Evolutionary conservation across 1,140 invertebrate genomes (phyloP), one percentile per base, ranked within the genome.

Genomic region (Cyphomyrmex costatus): DNA sequence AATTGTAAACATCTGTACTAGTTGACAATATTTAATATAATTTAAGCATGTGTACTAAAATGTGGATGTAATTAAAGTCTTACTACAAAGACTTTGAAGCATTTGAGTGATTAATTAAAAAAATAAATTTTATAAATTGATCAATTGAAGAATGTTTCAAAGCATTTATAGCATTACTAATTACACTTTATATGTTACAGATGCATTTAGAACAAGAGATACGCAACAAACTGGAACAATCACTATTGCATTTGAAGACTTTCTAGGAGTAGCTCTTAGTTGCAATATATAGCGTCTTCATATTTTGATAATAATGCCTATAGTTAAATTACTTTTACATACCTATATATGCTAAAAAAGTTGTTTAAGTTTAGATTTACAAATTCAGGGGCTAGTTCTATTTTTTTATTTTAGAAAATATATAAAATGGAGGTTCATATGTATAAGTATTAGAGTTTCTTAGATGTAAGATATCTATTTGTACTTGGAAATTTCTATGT

Each of bases 191-290:
- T 0, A 0, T 66, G 65, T 95, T 95, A 30, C 96, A 88, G 98
- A 98, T 92, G 97, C 97, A 8, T 99, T 99, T 92, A 95, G 97
- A 91, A 94, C 95, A 63, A 96, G 97, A 24, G 98, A 99, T 92
- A 96, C 96, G 0, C 96, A 97, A 86, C 96, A 97, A 94, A 97
- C 96, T 89, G 98, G 98, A 58, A 95, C 96, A 16, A 98, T 98
- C 70, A 97, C 96, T 4, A 97, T 98, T 92, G 96, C 94, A 49
- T 99, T 98, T 93, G 98, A 98, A 96, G 98, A 99, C 92, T 98
- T 98, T 91, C 93, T 98, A 61, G 96, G 95, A 85, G 95, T 98
- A 86, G 97, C 97, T 80, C 95, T 98, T 24, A 97, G 96, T 90
- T 97, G 97, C 93, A 97, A 96, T 56, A 95, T 96, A 84, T 97